A percentile compares a stretch with the other conserved stretches of the same genome.
These are phyloP conservation scores for Sylvilagus floridanus DNA, from an alignment of 2,797 vertebrate species.

Conservation along the genomic window DNA sequence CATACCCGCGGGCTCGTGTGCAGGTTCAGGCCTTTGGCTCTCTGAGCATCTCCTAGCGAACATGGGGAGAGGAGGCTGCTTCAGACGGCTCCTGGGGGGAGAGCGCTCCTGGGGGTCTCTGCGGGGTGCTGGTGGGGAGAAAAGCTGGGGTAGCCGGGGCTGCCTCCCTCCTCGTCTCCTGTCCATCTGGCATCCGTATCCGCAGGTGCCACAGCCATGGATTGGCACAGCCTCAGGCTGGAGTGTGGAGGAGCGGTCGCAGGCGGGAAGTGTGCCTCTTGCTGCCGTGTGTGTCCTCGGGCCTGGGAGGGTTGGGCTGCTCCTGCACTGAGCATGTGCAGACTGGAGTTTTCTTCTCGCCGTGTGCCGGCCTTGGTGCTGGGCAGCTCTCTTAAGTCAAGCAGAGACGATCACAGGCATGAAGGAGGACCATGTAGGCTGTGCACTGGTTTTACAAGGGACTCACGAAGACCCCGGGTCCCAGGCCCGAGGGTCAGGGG, in stretches of 20 bases:
- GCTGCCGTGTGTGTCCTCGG: not conserved
- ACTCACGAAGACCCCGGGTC: no score
- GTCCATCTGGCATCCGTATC: not conserved
- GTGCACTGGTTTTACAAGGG: not conserved
- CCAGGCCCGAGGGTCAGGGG: not conserved
- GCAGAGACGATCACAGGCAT: not conserved
- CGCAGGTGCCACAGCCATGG: not conserved
- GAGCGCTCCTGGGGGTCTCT: not conserved
- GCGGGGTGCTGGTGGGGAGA: not conserved
- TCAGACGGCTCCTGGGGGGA: not conserved
- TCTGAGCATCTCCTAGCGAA: not conserved
- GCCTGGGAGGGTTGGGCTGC: no score
- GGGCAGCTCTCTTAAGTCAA: not conserved
- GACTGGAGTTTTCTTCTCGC: not conserved
- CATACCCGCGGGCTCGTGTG: not conserved
- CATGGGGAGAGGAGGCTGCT: not conserved
- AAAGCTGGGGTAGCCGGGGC: fast-evolving
- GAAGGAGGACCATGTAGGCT: not conserved
- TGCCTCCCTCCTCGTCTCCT: not conserved
- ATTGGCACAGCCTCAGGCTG: no score
- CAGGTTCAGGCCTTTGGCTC: not conserved
- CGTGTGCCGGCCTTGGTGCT: not conserved
- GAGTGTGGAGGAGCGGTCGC: not conserved
- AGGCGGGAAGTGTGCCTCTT: not conserved
- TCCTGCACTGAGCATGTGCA: no score